Percentiles rank a stretch among this genome's conserved stretches.
phyloP scores from a whole-genome alignment of 2,113 vertebrate genomes.

The Eclectus roratus region DNA sequence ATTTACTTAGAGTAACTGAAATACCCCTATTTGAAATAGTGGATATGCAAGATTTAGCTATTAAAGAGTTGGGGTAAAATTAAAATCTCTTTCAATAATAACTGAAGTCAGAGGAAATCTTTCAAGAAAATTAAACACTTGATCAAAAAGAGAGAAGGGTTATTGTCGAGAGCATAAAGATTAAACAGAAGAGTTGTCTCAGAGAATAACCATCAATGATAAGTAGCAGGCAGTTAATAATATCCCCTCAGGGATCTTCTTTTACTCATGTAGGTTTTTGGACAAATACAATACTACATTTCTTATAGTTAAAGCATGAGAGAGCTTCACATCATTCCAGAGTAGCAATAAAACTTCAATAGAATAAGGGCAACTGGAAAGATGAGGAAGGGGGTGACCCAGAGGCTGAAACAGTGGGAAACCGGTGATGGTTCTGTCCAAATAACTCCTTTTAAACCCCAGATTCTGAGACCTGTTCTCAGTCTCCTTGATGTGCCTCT shows the following conservation, averaged over 20 bases:
- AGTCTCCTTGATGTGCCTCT: background rate
- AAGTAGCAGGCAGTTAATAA: slow-evolving; percentile 66
- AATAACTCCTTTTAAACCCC: background rate
- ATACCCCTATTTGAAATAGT: slow-evolving; percentile 69
- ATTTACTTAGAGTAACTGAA: slow-evolving; percentile 78
- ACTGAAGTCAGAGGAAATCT: slow-evolving; percentile 77
- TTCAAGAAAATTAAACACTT: slow-evolving; percentile 81
- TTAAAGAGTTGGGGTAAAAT: slow-evolving; percentile 73
- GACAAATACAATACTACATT: slow-evolving; percentile 56
- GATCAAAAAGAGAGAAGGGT: slow-evolving; percentile 72
- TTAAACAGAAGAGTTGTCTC: slow-evolving; percentile 72
- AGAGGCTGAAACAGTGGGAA: background rate
- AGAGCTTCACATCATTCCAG: background rate
- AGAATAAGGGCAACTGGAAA: background rate
- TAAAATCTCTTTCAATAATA: slow-evolving; percentile 74
- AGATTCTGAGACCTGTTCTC: background rate
- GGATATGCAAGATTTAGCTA: slow-evolving; percentile 76
- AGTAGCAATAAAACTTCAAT: slow-evolving; percentile 31
- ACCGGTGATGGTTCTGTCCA: background rate
- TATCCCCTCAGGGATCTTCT: slow-evolving; percentile 59
- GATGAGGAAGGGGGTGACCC: background rate
- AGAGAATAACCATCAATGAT: slow-evolving; percentile 65
- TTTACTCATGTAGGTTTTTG: slow-evolving; percentile 52
- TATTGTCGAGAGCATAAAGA: slow-evolving; percentile 71
- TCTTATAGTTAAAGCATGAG: slow-evolving; percentile 5